Conservation (phyloP, 1,140 invertebrate species). For the Bicyclus anynana region DNA sequence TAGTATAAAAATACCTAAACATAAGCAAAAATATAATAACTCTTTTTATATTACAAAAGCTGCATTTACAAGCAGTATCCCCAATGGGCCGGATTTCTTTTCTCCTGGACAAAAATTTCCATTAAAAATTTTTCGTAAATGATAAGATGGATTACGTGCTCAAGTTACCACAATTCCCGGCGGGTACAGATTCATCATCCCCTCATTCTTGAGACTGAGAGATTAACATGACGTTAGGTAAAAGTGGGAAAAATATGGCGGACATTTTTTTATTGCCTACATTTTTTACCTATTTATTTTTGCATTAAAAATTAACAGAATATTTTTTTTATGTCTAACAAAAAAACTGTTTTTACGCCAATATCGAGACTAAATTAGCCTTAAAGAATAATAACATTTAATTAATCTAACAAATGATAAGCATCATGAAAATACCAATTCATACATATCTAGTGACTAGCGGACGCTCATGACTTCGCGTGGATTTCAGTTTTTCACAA, state of each 20-base stretch:
- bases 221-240: constrained; percentile 31
- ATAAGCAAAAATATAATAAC: background rate
- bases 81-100: constrained; percentile 46
- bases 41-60: constrained; percentile 3
- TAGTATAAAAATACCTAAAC: too few relatives aligned
- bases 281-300: too few relatives aligned
- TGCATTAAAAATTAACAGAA: too few relatives aligned
- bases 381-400: too few relatives aligned
- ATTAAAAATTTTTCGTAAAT: constrained; percentile 59
- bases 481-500: too few relatives aligned
- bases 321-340: too few relatives aligned
- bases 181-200: constrained; percentile 40
- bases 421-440: too few relatives aligned
- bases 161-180: constrained; percentile 49
- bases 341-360: too few relatives aligned
- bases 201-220: constrained; percentile 41
- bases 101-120: constrained; percentile 55
- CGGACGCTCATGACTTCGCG: too few relatives aligned
- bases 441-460: too few relatives aligned
- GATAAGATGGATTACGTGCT: constrained; percentile 70
- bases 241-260: constrained; percentile 21
- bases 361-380: too few relatives aligned
- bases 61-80: constrained; percentile 20
- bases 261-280: background rate
- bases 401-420: too few relatives aligned